Conservation (phyloP, 2,797 vertebrate genomes). For the Cebuella pygmaea region DNA sequence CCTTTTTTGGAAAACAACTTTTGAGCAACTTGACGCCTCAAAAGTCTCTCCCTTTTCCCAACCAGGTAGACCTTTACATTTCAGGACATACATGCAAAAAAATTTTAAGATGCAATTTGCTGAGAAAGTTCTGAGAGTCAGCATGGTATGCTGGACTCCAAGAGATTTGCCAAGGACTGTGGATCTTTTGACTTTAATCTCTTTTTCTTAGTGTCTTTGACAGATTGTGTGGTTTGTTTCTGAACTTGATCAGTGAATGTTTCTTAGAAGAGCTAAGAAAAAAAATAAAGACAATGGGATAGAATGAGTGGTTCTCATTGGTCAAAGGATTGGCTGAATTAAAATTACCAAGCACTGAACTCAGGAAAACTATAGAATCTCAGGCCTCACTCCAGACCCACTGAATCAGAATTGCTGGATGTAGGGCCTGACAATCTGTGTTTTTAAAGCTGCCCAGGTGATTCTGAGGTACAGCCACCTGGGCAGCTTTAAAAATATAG, state of each 20-base stretch:
- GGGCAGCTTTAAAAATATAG: no score
- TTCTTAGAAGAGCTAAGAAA: constrained; percentile 41
- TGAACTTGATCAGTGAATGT: constrained; percentile 14
- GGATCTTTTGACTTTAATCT: constrained; percentile 15
- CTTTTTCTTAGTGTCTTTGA: constrained; percentile 15
- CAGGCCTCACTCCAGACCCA: neutral
- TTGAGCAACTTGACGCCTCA: neutral
- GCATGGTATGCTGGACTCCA: neutral
- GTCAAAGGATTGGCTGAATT: neutral
- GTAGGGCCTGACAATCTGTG: neutral
- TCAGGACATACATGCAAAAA: neutral
- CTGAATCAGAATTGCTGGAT: neutral
- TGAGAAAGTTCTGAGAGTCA: neutral
- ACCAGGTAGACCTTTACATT: neutral
- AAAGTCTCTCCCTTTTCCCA: neutral
- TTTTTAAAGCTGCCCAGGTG: neutral
- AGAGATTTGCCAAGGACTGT: constrained; percentile 13
- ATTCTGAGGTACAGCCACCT: neutral
- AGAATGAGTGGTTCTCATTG: neutral
- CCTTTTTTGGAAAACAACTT: neutral
- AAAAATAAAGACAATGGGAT: neutral
- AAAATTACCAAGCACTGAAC: neutral
- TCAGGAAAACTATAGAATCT: neutral
- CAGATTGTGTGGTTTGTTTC: constrained; percentile 32
- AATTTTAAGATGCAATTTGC: neutral